Evolutionary conservation across 1,140 invertebrate species (phyloP), one percentile per base, ranked within the genome.

Genomic region (Drosophila nasuta): DNA sequence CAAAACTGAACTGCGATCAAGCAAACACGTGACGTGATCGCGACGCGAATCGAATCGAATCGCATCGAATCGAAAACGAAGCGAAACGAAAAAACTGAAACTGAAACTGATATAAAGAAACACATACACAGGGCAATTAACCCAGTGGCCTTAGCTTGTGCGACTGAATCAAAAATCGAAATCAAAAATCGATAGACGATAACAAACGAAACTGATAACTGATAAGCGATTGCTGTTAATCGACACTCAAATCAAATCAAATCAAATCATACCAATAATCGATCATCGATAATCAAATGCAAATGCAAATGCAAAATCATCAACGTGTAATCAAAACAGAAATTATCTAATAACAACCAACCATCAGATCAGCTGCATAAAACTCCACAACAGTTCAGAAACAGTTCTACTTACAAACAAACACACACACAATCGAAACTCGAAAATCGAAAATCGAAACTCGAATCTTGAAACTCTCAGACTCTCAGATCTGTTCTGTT

Each of bases 121-220:
- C 20, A 87, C 63, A 87, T 73, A 87, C 72, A 82, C 67, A 79
- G 79, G 82, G 82, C 82, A 82, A 87, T 79, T 79, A 56, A 82
- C 71, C 69, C 67, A 75, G 83, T 85, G 83, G 83, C 83, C 83
- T 88, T 88, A 88, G 81, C 67, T 89, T 78, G 85, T 88, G 83
- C 77, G 85, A 88, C 83, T 88, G 83, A 79, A 72, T 77, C 68
- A 52, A 83, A 25, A 69, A 74, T 52, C 52, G 13, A 81, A 72
- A 82, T 57, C 35, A 57, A 54, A 33, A 15, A 54, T n/a, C 52
- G 54, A 70, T 62, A 56, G 60, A 59, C 17, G 48, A 38, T 38
- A 38, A 38, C 7, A 10, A 10, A 38, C 6, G 13, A 43, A 43
- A 43, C 41, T 43, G 41, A 68, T 67, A 46, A 68, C 15, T 13